These are phyloP conservation scores for Ibycter americanus DNA, from an alignment of 2,797 vertebrate species.

Conservation along the genomic window DNA sequence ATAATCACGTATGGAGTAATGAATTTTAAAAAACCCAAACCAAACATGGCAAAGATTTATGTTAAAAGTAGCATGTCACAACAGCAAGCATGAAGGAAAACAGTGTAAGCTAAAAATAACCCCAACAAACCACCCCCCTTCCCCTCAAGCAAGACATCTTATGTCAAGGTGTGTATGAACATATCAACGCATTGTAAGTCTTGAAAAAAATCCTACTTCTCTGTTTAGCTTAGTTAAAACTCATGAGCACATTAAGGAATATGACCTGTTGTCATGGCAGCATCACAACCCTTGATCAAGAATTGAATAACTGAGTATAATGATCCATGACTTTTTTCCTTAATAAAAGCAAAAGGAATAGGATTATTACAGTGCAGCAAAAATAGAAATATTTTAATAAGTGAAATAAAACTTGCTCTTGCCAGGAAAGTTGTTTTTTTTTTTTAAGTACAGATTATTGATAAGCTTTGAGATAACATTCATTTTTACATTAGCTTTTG, in stretches of 20 bases:
- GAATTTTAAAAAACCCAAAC: neutral
- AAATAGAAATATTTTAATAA: neutral
- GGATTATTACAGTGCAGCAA: neutral
- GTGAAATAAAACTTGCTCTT: constrained; percentile 4
- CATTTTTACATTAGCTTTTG: neutral
- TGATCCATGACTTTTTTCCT: neutral
- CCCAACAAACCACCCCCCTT: neutral
- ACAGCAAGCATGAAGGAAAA: neutral
- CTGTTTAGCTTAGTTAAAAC: neutral
- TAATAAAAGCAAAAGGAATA: neutral
- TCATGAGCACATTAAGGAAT: neutral
- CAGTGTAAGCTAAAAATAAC: neutral
- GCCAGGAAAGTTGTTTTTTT: neutral
- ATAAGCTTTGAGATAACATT: neutral
- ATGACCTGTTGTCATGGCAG: neutral
- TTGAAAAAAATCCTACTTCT: neutral
- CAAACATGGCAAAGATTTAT: neutral
- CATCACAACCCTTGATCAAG: neutral
- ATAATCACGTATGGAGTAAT: neutral
- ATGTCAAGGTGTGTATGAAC: neutral
- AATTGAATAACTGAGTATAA: neutral
- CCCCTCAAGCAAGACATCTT: neutral
- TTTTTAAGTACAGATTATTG: neutral
- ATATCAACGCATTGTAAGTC: neutral
- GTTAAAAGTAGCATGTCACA: neutral